Evolutionary conservation across 2,797 vertebrate genomes (phyloP).

Genomic region (Silurus aristotelis): DNA sequence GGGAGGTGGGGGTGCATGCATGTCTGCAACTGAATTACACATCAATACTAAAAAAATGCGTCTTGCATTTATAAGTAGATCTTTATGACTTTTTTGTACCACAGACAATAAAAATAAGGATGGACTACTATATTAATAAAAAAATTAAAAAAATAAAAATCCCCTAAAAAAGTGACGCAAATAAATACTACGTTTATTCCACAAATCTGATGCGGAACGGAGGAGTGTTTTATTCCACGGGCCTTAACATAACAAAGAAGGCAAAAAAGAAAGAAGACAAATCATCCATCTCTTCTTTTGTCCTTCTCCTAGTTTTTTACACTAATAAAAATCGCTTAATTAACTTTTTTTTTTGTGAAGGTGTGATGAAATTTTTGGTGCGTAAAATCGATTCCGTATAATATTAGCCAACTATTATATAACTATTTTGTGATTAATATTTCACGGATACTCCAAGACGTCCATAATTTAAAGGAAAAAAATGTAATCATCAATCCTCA

Average conservation of each 20-base stretch:
- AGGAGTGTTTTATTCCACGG: neutral
- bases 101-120: neutral
- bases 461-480: neutral
- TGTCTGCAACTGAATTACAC: neutral
- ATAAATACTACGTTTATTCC: neutral
- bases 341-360: neutral
- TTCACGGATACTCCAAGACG: neutral
- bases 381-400: neutral
- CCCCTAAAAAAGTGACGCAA: neutral
- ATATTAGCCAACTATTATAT: neutral
- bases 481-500: neutral
- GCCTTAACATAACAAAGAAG: neutral
- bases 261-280: neutral
- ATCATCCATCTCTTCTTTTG: neutral
- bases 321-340: neutral
- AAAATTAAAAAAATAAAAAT: neutral
- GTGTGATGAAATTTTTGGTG: neutral
- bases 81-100: neutral
- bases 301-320: neutral
- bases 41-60: neutral
- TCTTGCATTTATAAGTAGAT: neutral
- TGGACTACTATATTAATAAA: neutral
- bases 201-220: neutral
- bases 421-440: neutral
- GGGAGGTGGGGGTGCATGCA: neutral